Evolutionary conservation across 2,888 invertebrate genomes (phyloP), one percentile per base, ranked within the genome.

Genomic region (Caenorhabditis sinica): DNA sequence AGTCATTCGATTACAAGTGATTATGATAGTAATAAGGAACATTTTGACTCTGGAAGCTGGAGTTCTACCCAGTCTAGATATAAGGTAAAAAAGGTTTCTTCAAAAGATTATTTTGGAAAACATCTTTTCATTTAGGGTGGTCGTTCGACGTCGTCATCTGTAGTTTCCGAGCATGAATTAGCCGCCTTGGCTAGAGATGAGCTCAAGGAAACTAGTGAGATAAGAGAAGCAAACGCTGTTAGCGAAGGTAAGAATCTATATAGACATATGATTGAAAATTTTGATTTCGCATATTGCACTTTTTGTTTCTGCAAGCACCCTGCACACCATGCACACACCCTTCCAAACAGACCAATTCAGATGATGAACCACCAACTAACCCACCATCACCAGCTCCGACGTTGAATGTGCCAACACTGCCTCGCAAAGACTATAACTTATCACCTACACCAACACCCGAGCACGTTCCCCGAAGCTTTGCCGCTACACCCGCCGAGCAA

Each of bases 1-100:
- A 85, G 88, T 72, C 87, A 88, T 56, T 90, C 90, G n/a, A 88
- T 86, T 11, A 90, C 90, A 0, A 89, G 89, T 66, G 90, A 90
- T 66, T 90, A 90, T 85, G 90, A 90, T 75, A 86, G 86, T n/a
- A 87, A 90, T 23, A 85, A 86, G 23, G 90, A 90, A 49, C 82
- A 87, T 17, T 90, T 90, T 72, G 90, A 90, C 43, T 89, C 90
- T 20, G 90, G 90, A 51, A 90, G 90, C 33, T 90, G 90, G 90
- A 90, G 90, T 80, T 88, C 88, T 5, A 86, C 87, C 0, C 82
- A 86, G 40, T 87, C 86, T 3, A 63, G 87, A 49, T 86, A 86
- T 58, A 72, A 82, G 60, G 83, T 83, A 9, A n/a, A 72, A 2
- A 11, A 45, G 28, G 40, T 51, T 33, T 23, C 56, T 3, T 33